Base-by-base conservation (phyloP, 2,888 invertebrate genomes). In the Idaea aversata region DNA sequence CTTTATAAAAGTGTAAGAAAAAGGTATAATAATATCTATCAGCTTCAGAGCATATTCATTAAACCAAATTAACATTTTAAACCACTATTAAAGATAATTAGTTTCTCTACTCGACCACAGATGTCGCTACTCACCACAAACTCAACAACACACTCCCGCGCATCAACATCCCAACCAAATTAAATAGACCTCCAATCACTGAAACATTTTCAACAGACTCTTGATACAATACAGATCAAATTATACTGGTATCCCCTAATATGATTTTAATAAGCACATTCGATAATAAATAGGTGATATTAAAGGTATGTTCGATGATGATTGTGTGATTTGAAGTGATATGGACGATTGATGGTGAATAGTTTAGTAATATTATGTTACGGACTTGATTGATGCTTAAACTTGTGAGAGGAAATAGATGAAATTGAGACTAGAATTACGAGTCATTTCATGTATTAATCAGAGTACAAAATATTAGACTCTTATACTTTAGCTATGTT, bases 191-290 rank as follows among this genome's bases (percentile, higher is more conserved):
- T 74, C 76, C 70, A 74, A 81, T 78, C 75, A 63, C 61, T 6
- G 4, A 59, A 10, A 15, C 36, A 10, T 15, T 61, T 13, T 6
- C 7, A 16, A 47, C 15, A 16, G n/a, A 34, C 65, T 61, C 15
- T n/a, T 36, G 5, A 62, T n/a, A 59, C 59, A 15, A 16, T 15
- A 74, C 34, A 70, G 81, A 6, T 80, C 81, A 72, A 65, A 61
- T 61, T 64, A 71, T 15, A 65, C 34, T 82, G 80, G 85, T 71
- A 57, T 64, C 62, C 63, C 77, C 83, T 90, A 86, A 91, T 90
- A 86, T 82, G 88, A 88, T 88, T 90, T 88, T 91, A 91, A 91
- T 91, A 83, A 68, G 83, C 76, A 79, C 81, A 73, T 47, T 47
- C 13, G 47, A 47, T 47, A 47, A 47, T 47, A 47, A 47, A 47